Evolutionary conservation across 2,888 invertebrate species (phyloP).

Genomic region (Tenthredo scrophulariae): DNA sequence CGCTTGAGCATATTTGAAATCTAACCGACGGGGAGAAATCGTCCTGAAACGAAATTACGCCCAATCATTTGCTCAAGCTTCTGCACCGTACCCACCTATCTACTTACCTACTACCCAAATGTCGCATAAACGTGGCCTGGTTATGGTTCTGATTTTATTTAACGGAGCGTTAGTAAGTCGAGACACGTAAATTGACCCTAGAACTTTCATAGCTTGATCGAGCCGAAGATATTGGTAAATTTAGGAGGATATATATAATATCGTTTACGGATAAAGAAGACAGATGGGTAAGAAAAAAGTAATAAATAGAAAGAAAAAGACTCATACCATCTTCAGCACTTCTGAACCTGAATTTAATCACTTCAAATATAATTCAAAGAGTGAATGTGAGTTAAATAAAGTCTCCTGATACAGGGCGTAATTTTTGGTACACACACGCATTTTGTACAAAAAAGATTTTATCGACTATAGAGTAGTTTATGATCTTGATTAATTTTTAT

Average conservation of each 20-base stretch:
- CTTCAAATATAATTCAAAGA: not conserved
- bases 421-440: not conserved
- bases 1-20: conserved; percentile 26
- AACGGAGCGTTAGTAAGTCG: conserved; percentile 45
- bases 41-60: conserved; percentile 21
- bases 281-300: not conserved
- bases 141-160: conserved; percentile 33
- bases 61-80: conserved; percentile 10
- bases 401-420: not conserved
- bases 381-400: not conserved
- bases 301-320: not conserved
- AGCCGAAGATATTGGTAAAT: conserved; percentile 39
- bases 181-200: conserved; percentile 29
- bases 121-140: not conserved
- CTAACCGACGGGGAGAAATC: conserved; percentile 27
- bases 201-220: conserved; percentile 24
- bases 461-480: not conserved
- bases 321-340: not conserved
- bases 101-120: not conserved
- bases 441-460: not conserved
- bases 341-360: not conserved
- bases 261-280: not conserved
- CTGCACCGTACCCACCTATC: not conserved
- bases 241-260: not conserved
- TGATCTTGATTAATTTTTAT: not conserved